Percentiles rank a stretch among this genome's conserved stretches.
Evolutionary conservation across 2,113 vertebrate species (phyloP).

Genomic region (cattle (Bos taurus)): DNA sequence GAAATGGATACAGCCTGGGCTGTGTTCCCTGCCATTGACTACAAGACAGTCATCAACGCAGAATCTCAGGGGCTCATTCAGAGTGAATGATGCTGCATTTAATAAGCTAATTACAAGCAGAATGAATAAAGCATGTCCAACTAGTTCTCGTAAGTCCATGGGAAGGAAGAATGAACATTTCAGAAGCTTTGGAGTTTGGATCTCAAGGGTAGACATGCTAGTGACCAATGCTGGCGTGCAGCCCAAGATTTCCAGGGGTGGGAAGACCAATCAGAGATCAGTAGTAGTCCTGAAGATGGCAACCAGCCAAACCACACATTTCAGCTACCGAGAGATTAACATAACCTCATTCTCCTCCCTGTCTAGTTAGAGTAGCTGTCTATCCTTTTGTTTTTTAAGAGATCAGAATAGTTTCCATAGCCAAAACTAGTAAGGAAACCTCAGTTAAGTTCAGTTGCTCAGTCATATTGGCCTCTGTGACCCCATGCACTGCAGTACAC

Average conservation of each 20-base stretch:
- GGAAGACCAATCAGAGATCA: accelerated
- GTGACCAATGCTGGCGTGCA: accelerated
- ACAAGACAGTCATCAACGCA: accelerated
- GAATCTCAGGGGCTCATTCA: not conserved
- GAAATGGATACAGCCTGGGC: accelerated
- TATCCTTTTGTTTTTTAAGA: not conserved
- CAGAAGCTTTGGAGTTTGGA: not conserved
- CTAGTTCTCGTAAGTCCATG: not conserved
- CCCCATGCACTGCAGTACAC: accelerated
- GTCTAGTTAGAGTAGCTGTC: accelerated
- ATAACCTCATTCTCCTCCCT: accelerated
- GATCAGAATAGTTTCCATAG: not conserved
- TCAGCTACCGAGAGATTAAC: not conserved
- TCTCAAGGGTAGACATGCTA: accelerated
- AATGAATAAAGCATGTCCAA: not conserved
- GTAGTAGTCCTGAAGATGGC: accelerated
- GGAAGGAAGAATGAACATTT: not conserved
- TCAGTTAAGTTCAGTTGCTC: not conserved
- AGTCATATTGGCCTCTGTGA: not conserved
- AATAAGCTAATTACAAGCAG: not conserved
- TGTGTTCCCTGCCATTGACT: not conserved
- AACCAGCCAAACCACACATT: accelerated
- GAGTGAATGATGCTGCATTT: accelerated
- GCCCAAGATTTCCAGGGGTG: accelerated
- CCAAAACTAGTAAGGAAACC: not conserved